A percentile compares a stretch with the other conserved stretches of the same genome.
These are phyloP conservation scores for Metacarcinus magister DNA, from an alignment of 2,888 invertebrate genomes.

Conservation along the genomic window DNA sequence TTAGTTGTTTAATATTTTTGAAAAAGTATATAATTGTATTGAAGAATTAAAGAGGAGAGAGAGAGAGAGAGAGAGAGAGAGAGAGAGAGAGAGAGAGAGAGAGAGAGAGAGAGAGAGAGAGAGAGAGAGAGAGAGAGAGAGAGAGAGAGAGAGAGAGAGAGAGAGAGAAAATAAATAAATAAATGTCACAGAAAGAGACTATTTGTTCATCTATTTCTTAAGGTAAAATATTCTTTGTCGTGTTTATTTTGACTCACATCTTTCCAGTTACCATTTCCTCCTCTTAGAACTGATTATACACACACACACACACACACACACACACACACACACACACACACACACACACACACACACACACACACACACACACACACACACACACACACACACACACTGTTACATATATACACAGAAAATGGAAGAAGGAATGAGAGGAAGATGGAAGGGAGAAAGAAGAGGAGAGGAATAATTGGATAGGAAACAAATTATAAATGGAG, in stretches of 20 bases:
- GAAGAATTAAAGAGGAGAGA: not conserved
- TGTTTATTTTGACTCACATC: not conserved
- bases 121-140: not conserved
- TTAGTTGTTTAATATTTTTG: not conserved
- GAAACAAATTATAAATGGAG: conserved; percentile 27
- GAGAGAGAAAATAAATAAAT: not conserved
- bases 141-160: not conserved
- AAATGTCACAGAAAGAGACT: not conserved
- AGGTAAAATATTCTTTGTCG: not conserved
- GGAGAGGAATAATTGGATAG: conserved; percentile 34
- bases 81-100: not conserved
- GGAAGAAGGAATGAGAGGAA: not conserved
- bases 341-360: conserved; percentile 14
- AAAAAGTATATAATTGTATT: not conserved
- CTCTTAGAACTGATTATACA: not conserved
- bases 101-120: not conserved
- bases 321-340: conserved; percentile 57
- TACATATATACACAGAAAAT: conserved; percentile 52
- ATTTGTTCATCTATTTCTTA: not conserved
- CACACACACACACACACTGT: conserved; percentile 66
- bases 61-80: not conserved
- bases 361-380: conserved; percentile 59
- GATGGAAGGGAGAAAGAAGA: conserved; percentile 9
- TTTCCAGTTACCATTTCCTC: not conserved
- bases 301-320: conserved; percentile 52